Evolutionary conservation across 2,888 invertebrate species (phyloP).

Genomic region (Chrysolina americana): DNA sequence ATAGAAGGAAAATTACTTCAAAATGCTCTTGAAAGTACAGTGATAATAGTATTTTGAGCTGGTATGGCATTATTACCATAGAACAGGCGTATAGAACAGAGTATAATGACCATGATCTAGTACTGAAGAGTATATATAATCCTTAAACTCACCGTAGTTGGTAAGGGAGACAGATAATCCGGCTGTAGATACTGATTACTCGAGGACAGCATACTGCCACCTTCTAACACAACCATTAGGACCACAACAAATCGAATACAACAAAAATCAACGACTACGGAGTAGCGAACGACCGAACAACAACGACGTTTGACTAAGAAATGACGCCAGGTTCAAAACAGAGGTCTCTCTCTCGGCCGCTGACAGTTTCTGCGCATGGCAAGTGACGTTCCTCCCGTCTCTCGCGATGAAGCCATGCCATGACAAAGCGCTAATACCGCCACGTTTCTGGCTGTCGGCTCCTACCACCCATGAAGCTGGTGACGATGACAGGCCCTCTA

Average conservation of each 20-base stretch:
- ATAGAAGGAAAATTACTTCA: no score
- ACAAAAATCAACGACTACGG: slow-evolving; percentile 28
- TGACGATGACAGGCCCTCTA: slow-evolving; percentile 70
- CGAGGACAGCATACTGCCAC: slow-evolving; percentile 90
- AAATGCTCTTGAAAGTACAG: no score
- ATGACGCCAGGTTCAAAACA: slow-evolving; percentile 46
- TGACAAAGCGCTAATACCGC: slow-evolving; percentile 71
- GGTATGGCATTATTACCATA: no score
- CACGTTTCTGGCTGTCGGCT: slow-evolving; percentile 69
- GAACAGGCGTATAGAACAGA: no score
- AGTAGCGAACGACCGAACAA: slow-evolving; percentile 31
- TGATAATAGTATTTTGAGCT: no score
- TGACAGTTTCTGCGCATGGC: slow-evolving; percentile 55
- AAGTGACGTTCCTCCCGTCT: slow-evolving; percentile 37
- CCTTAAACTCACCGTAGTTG: slow-evolving; percentile 88
- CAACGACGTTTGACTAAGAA: slow-evolving; percentile 33
- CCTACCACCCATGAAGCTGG: slow-evolving; percentile 71
- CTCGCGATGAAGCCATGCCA: slow-evolving; percentile 48
- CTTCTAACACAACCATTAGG: slow-evolving; percentile 92
- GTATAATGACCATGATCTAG: no score
- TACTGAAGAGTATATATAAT: not conserved
- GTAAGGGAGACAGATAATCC: slow-evolving; percentile 95
- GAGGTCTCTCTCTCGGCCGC: slow-evolving; percentile 44
- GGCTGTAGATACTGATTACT: slow-evolving; percentile 95
- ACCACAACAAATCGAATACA: slow-evolving; percentile 53